A percentile compares a stretch with the other conserved stretches of the same genome.
Conservation (phyloP, 2,888 invertebrate genomes). For the Calameuta idolon region DNA sequence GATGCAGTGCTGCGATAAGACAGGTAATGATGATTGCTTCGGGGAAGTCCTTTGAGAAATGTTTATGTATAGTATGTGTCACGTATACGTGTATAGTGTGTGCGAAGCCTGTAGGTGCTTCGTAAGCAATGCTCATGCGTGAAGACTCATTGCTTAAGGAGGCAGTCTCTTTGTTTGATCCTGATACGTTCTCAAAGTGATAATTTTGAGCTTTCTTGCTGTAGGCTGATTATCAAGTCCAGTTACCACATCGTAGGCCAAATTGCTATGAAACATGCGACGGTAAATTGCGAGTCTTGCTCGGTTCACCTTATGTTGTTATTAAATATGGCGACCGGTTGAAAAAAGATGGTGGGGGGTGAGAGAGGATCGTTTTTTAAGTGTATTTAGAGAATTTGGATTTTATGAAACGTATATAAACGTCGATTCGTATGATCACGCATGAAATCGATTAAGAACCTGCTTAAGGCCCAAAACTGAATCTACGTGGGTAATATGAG, state of each 20-base stretch:
- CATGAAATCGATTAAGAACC: neutral
- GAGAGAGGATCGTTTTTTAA: neutral
- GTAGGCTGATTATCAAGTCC: neutral
- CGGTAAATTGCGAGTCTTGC: neutral
- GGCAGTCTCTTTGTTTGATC: constrained; percentile 8
- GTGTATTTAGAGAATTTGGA: neutral
- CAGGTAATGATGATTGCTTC: constrained; percentile 50
- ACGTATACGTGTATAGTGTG: neutral
- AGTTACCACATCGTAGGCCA: constrained; percentile 1
- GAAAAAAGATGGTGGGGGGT: neutral
- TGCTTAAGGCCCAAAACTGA: neutral
- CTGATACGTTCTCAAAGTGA: constrained; percentile 26
- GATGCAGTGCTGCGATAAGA: constrained; percentile 24
- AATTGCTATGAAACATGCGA: neutral
- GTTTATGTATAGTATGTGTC: constrained; percentile 2
- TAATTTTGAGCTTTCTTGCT: constrained; percentile 33
- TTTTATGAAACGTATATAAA: neutral
- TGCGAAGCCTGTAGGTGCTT: neutral
- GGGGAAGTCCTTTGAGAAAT: constrained; percentile 30
- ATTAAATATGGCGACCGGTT: neutral
- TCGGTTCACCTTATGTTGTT: neutral
- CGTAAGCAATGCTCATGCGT: neutral
- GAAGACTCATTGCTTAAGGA: neutral
- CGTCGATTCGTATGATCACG: neutral
- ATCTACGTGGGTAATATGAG: neutral